phyloP scores from a whole-genome alignment of 2,113 vertebrate species.

The Oryzias woworae region DNA sequence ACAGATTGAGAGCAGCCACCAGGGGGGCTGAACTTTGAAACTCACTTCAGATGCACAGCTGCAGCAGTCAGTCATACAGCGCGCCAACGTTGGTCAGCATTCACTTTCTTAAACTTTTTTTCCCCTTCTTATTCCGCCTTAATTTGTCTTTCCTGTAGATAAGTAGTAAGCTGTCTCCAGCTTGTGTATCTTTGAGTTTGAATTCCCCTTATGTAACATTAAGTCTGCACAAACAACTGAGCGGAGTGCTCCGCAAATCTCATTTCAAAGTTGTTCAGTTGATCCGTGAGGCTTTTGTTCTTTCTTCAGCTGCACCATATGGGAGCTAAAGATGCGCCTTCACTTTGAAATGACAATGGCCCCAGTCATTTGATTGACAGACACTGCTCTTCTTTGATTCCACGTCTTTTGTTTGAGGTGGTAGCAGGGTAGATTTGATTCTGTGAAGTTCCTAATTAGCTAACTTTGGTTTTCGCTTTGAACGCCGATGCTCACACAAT shows the following conservation, averaged over 20 bases:
- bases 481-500: constrained; percentile 9
- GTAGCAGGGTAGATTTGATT: constrained; percentile 26
- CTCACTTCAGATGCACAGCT: constrained; percentile 46
- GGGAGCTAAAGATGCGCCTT: constrained; percentile 58
- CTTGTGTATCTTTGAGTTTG: constrained; percentile 47
- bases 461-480: constrained; percentile 48
- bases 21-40: constrained; percentile 72
- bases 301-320: constrained; percentile 54
- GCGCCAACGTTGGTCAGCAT: no score
- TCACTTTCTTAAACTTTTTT: neutral
- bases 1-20: constrained; percentile 77
- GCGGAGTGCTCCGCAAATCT: constrained; percentile 56
- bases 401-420: constrained; percentile 38
- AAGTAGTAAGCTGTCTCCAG: constrained; percentile 39
- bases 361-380: constrained; percentile 67
- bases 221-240: constrained; percentile 54
- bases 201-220: constrained; percentile 46
- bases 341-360: constrained; percentile 57
- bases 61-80: no score
- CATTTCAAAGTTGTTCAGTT: constrained; percentile 64
- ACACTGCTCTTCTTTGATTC: constrained; percentile 45
- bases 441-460: constrained; percentile 65
- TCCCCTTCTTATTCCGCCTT: constrained; percentile 18
- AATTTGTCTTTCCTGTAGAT: constrained; percentile 36
- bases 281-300: constrained; percentile 65